Evolutionary conservation across 2,113 vertebrate species (phyloP), one percentile per base, ranked within the genome.

Genomic region (Propithecus coquereli): DNA sequence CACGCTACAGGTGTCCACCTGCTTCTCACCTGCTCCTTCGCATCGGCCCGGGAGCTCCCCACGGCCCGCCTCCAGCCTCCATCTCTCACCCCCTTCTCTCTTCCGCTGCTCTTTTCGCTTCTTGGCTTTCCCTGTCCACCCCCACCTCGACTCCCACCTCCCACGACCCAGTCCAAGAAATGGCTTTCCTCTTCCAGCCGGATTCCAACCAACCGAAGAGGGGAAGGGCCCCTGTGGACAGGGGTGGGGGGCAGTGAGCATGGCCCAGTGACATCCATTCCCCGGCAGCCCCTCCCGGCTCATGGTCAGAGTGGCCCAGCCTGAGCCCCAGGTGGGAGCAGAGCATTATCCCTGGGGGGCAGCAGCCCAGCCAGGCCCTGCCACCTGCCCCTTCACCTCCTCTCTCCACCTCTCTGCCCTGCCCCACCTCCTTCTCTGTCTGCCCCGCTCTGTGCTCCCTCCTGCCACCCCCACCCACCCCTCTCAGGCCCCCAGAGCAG

Each of bases 1-100:
- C 98, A 97, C 97, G 97, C 98, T 98, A 98, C 96, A 95, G 37
- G 94, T 99, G 99, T 99, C 98, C 99, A 96, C 97, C 98, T 98
- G 95, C 98, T 98, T 98, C 97, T 98, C 98, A 95, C 98, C 98
- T 98, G 98, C 98, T 96, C 96, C 96, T 87, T 97, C 96, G 96
- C 98, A 91, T 93, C 50, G 87, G 91, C 73, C 95, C 59, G 63
- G 63, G 65, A 17, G 90, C 92, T 85, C 91, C 94, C 91, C 10
- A 4, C 3, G 57, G 86, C 87, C 89, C 90, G n/a, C 63, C 57
- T 32, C 71, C 71, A 61, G 50, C 81, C 85, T 57, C 95, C 77
- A 61, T 83, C 91, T 71, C 93, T 82, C 85, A 59, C 73, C 90
- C n/a, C 86, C 70, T 88, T 90, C 86, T 97, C 70, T 96, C 74